Evolutionary conservation across 2,888 invertebrate species (phyloP).

Genomic region (Tipula confusa): DNA sequence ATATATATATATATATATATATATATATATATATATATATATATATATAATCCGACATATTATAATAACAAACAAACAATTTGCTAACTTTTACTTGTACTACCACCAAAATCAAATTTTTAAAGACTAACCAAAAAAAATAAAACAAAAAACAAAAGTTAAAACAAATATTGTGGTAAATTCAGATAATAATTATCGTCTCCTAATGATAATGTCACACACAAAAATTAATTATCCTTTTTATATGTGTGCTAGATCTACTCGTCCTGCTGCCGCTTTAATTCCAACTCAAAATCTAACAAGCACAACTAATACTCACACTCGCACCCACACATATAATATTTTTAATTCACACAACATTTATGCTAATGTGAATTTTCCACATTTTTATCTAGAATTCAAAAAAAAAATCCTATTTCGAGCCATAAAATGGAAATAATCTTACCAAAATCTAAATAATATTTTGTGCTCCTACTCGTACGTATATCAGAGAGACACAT

Average conservation of each 20-base stretch:
- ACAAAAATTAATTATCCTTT: neutral
- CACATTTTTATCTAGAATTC: neutral
- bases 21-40: too few species aligned
- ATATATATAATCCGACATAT: neutral
- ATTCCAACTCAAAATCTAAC: neutral
- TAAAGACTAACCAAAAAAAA: neutral
- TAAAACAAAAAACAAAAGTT: neutral
- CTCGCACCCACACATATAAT: too few species aligned
- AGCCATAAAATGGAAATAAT: neutral
- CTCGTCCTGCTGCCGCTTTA: neutral
- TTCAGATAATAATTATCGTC: constrained; percentile 12
- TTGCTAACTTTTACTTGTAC: neutral
- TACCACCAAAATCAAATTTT: too few species aligned
- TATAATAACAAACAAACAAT: neutral
- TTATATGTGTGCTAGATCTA: neutral
- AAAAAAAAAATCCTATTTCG: neutral
- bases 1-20: too few species aligned
- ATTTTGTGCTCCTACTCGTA: neutral
- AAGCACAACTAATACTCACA: neutral
- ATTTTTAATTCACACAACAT: constrained; percentile 17
- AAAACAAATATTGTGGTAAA: neutral
- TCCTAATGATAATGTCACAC: neutral
- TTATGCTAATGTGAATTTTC: constrained; percentile 3
- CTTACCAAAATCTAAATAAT: neutral
- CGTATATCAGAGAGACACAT: neutral